Base-by-base conservation (phyloP, 1,140 invertebrate genomes). In the Arctopsyche grandis region DNA sequence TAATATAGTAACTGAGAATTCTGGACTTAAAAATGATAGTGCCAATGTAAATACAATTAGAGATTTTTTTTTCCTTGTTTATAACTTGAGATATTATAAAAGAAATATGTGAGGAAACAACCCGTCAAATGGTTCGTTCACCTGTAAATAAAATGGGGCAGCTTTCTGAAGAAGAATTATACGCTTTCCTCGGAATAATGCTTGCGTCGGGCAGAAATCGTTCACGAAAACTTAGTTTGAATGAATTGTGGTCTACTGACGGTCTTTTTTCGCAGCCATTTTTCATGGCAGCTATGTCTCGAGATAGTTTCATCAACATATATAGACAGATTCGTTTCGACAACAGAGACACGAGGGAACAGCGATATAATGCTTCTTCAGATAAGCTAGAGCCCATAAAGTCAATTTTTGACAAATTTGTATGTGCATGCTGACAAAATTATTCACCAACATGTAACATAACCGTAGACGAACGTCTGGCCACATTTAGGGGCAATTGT, bases 281-380 rank as follows among this genome's bases (percentile, higher is more conserved):
- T 56, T 75, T 19, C 73, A 52, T 44, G 14, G 73, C 73, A 52
- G 73, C 73, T 19, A 75, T 75, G 73, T 75, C 73, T 75, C 38
- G 73, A 52, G 48, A 75, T 52, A 75, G 73, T 7, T 75, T 75
- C 22, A 56, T 56, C 22, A 22, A 16, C 10, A 75, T 75, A 7
- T 75, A 52, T 56, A 75, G 73, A 5, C 9, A 75, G 56, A 75
- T 75, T 52, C 73, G 73, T n/a, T 75, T 75, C 19, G 73, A 75
- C 21, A 56, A 75, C 56, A 75, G 21, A 75, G 48, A 75, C 9
- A 75, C 43, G 9, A 48, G 73, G 21, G 43, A 26, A 52, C 5
- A 75, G 48, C 0, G 73, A 75, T 75, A 38, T 56, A 9, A 75
- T 1, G 24, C 19, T 29, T 75, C 73, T 46, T 52, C 24, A 16